A percentile compares a stretch with the other conserved stretches of the same genome.
Evolutionary conservation across 2,113 vertebrate genomes (phyloP).

Genomic region (Leuciscus idus): DNA sequence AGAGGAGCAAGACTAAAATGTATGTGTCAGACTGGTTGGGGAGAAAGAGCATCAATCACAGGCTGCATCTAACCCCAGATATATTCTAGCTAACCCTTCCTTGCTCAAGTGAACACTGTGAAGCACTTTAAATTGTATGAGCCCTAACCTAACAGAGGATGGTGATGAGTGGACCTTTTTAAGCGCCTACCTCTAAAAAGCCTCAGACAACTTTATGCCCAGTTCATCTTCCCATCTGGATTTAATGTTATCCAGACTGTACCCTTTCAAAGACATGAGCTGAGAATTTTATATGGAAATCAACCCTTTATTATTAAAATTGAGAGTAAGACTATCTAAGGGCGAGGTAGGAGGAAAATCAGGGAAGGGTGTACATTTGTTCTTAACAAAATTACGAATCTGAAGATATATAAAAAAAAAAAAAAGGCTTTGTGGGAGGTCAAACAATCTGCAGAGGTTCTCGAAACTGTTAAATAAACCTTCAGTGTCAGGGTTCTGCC

Average conservation of each 20-base stretch:
- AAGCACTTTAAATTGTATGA: constrained; percentile 25
- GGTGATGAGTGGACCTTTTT: constrained; percentile 27
- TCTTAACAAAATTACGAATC: neutral
- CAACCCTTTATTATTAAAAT: neutral
- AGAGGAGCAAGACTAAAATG: neutral
- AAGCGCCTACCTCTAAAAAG: neutral
- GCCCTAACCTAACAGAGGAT: constrained; percentile 7
- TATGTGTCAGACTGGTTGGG: too few species aligned
- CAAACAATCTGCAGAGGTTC: neutral
- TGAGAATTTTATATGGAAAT: constrained; percentile 14
- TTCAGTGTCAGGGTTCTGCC: neutral
- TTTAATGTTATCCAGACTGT: neutral
- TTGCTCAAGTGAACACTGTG: constrained; percentile 16
- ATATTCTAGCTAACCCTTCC: neutral
- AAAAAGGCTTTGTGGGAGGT: neutral
- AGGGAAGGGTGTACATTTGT: neutral
- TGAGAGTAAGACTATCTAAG: neutral
- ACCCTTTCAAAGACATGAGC: constrained; percentile 17
- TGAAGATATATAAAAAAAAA: neutral
- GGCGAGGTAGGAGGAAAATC: neutral
- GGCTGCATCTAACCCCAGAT: neutral
- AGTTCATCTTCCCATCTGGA: constrained; percentile 11
- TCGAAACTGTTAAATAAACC: neutral
- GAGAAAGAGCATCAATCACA: too few species aligned
- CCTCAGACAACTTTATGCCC: neutral